Percentiles rank a stretch among this genome's conserved stretches.
phyloP scores from a whole-genome alignment of 1,140 invertebrate species.

The Cydia amplana region DNA sequence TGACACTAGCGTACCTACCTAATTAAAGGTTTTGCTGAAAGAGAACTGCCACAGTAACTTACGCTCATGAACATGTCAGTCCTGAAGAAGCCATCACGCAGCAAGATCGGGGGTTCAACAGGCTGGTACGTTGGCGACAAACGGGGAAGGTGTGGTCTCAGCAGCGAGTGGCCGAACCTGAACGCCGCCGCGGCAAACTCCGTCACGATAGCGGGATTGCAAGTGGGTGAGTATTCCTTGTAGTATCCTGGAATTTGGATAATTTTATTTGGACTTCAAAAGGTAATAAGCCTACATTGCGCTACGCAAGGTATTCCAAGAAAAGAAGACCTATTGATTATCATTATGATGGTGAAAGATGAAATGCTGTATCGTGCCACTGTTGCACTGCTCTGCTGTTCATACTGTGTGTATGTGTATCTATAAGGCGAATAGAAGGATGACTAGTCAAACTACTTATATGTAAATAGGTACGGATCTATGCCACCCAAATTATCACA shows the following conservation, averaged over 20 bases:
- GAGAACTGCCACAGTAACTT: conserved; percentile 37
- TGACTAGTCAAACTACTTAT: no score
- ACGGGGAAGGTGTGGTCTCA: conserved; percentile 93
- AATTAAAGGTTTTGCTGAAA: no score
- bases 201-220: conserved; percentile 94
- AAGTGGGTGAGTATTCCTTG: conserved; percentile 94
- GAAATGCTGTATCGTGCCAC: no score
- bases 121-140: conserved; percentile 90
- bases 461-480: no score
- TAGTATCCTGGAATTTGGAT: conserved; percentile 87
- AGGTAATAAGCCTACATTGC: neutral
- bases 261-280: neutral
- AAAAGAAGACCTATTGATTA: no score
- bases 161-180: conserved; percentile 95
- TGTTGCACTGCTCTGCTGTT: no score
- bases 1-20: no score
- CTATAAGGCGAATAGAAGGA: no score
- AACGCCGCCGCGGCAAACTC: conserved; percentile 97
- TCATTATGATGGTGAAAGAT: no score
- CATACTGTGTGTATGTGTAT: no score
- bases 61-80: conserved; percentile 91
- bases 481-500: no score
- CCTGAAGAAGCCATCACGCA: conserved; percentile 97
- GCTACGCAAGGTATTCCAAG: no score
- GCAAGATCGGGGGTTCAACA: conserved; percentile 89